These are phyloP conservation scores for Phyllotreta striolata DNA, from an alignment of 2,888 invertebrate species.

Conservation along the genomic window DNA sequence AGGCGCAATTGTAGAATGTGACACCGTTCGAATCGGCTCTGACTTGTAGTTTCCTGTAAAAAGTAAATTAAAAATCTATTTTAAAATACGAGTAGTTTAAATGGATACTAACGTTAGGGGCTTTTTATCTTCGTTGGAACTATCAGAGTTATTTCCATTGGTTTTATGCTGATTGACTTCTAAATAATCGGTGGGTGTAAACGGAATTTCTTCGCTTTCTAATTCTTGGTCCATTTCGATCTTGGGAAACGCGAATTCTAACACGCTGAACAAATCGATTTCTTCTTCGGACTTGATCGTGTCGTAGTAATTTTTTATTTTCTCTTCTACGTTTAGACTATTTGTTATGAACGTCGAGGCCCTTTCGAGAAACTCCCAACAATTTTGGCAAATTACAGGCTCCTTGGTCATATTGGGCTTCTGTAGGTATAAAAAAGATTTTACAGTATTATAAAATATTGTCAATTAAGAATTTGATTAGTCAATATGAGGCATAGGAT, in stretches of 20 bases:
- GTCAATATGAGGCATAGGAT: neutral
- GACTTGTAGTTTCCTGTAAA: constrained; percentile 40
- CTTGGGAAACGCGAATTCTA: constrained; percentile 44
- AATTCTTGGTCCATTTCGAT: constrained; percentile 40
- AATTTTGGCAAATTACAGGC: constrained; percentile 40
- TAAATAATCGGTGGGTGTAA: neutral
- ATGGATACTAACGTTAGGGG: constrained; percentile 22
- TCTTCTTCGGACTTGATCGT: constrained; percentile 33
- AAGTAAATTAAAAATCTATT: constrained; percentile 1
- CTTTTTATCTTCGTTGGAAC: neutral
- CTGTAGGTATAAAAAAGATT: constrained; percentile 29
- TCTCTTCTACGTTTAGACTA: constrained; percentile 41
- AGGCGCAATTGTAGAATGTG: constrained; percentile 39
- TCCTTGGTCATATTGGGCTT: constrained; percentile 41
- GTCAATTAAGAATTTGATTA: neutral
- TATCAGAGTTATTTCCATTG: too few species aligned
- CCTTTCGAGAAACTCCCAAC: constrained; percentile 39
- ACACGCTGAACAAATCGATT: constrained; percentile 40
- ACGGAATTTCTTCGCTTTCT: constrained; percentile 21
- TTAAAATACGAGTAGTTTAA: constrained; percentile 6
- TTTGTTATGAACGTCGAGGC: constrained; percentile 40
- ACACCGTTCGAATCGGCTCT: constrained; percentile 39
- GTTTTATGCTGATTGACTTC: too few species aligned
- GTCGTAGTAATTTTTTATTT: constrained; percentile 42
- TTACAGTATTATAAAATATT: neutral